A percentile compares a stretch with the other conserved stretches of the same genome.
These are phyloP conservation scores for Cynopterus brachyotis DNA, from an alignment of 2,113 vertebrate genomes.

Conservation along the genomic window DNA sequence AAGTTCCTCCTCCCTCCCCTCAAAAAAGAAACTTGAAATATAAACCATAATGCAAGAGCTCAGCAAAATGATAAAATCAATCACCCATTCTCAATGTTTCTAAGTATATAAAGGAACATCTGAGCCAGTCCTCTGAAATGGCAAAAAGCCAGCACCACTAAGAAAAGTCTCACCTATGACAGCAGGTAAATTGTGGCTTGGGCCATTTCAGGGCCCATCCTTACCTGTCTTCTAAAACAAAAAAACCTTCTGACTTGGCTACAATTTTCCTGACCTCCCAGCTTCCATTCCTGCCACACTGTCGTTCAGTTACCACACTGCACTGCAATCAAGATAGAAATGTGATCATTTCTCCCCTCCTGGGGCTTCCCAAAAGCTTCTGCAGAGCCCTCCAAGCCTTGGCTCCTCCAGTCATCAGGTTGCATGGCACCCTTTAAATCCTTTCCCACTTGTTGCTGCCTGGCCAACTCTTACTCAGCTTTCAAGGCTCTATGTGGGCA, in stretches of 20 bases:
- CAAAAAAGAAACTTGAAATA: not conserved
- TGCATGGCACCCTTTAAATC: not conserved
- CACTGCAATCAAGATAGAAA: rapidly evolving
- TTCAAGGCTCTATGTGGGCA: not conserved
- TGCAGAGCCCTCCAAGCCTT: not conserved
- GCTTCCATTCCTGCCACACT: too few relatives aligned
- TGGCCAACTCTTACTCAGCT: not conserved
- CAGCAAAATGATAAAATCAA: not conserved
- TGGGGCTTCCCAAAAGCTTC: not conserved
- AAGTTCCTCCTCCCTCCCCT: not conserved
- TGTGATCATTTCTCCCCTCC: not conserved
- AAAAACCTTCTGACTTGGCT: not conserved
- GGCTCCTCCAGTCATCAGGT: not conserved
- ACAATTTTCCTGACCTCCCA: not conserved
- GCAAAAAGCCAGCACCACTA: not conserved
- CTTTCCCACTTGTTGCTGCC: not conserved
- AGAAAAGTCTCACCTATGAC: not conserved
- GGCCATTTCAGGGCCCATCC: not conserved
- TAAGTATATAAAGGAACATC: not conserved
- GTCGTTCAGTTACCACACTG: not conserved
- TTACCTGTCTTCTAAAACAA: not conserved
- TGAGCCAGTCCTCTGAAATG: not conserved
- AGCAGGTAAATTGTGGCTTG: not conserved
- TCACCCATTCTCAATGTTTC: not conserved
- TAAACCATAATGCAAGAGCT: not conserved